Conservation (phyloP, 92 coral and sea anemone genomes). For the Desmophyllum pertusum region DNA sequence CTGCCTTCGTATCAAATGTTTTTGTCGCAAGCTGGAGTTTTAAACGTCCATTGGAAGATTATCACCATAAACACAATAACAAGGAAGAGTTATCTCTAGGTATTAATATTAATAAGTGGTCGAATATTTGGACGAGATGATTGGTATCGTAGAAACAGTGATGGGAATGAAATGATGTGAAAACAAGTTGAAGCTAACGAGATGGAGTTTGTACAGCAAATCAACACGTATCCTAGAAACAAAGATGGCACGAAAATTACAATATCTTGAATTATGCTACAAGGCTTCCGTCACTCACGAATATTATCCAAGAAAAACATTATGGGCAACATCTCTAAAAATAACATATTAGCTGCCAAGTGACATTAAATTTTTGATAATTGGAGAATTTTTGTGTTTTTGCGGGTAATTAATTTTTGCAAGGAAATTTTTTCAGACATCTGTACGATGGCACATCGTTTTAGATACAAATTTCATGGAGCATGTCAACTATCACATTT, state of each 20-base stretch:
- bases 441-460: too few species aligned
- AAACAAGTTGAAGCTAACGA: not conserved
- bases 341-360: too few species aligned
- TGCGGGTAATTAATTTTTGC: too few species aligned
- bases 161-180: not conserved
- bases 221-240: not conserved
- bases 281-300: not conserved
- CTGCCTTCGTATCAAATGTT: not conserved
- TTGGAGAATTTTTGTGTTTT: too few species aligned
- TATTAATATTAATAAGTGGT: slow-evolving; percentile 35
- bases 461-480: too few species aligned
- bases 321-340: not conserved
- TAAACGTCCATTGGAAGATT: not conserved
- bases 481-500: too few species aligned
- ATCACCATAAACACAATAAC: slow-evolving; percentile 20
- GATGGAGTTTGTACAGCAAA: not conserved
- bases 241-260: not conserved
- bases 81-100: not conserved
- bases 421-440: too few species aligned
- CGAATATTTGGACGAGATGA: slow-evolving; percentile 18
- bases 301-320: too few species aligned
- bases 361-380: too few species aligned
- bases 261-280: not conserved
- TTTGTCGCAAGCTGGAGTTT: not conserved
- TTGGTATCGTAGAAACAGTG: slow-evolving; percentile 33